These are phyloP conservation scores for Ips nitidus DNA, from an alignment of 1,140 invertebrate species.

Conservation along the genomic window DNA sequence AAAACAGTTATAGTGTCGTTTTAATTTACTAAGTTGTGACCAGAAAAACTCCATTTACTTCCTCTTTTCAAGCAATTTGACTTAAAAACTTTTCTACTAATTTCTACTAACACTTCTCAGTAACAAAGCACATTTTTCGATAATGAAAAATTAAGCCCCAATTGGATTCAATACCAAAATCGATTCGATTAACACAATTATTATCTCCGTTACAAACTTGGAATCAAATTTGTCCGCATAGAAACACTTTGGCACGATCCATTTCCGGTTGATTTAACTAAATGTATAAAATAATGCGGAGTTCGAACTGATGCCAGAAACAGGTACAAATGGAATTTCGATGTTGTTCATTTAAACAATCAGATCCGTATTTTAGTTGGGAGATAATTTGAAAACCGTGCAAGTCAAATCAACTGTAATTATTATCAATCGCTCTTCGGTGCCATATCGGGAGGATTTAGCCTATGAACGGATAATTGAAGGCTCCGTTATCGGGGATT, in stretches of 20 bases:
- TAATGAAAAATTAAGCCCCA: too few relatives aligned
- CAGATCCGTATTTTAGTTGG: slow-evolving; percentile 19
- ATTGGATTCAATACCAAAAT: too few relatives aligned
- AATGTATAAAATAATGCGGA: slow-evolving; percentile 13
- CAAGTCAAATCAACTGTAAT: slow-evolving; percentile 32
- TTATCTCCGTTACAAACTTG: slow-evolving; percentile 9
- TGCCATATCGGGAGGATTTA: not conserved
- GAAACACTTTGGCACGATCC: slow-evolving; percentile 1
- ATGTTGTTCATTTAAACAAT: slow-evolving; percentile 27
- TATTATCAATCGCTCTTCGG: slow-evolving; percentile 18
- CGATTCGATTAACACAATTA: not conserved
- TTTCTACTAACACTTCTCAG: too few relatives aligned
- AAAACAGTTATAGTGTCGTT: too few relatives aligned
- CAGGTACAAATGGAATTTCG: slow-evolving; percentile 28
- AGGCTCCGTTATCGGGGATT: too few relatives aligned
- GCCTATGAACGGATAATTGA: too few relatives aligned
- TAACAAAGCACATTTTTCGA: too few relatives aligned
- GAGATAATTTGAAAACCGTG: slow-evolving; percentile 31
- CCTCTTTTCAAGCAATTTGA: too few relatives aligned
- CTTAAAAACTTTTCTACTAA: too few relatives aligned
- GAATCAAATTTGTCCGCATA: slow-evolving; percentile 1
- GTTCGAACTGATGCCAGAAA: slow-evolving; percentile 12
- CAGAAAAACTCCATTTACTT: too few relatives aligned
- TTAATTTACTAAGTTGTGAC: too few relatives aligned
- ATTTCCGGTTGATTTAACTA: slow-evolving; percentile 13